Conservation (phyloP, 2,888 invertebrate genomes). For the Cephus sareptanus region DNA sequence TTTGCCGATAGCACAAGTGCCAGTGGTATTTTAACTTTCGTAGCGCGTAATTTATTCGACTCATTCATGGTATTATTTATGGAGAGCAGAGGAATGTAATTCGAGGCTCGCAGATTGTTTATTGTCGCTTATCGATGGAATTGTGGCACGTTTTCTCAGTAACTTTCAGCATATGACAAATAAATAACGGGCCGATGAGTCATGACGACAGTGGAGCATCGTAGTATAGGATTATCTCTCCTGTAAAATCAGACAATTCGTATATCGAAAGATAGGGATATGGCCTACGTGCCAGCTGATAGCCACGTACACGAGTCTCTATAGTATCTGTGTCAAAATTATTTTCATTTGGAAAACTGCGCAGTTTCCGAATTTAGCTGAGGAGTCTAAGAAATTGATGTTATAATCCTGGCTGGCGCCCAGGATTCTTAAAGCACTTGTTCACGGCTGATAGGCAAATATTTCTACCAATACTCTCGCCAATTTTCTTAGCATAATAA, state of each 20-base stretch:
- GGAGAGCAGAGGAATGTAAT: neutral
- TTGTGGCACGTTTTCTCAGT: neutral
- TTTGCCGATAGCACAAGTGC: neutral
- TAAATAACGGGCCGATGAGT: neutral
- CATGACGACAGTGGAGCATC: neutral
- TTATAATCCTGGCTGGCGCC: constrained; percentile 30
- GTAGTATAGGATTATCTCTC: neutral
- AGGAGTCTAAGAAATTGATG: constrained; percentile 9
- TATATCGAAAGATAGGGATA: neutral
- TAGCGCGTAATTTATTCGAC: neutral
- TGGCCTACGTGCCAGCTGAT: neutral
- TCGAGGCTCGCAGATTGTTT: neutral
- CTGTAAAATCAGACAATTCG: neutral
- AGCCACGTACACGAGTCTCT: neutral
- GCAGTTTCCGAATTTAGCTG: neutral
- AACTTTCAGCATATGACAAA: neutral
- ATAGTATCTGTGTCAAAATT: constrained; percentile 11
- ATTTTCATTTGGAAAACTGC: constrained; percentile 7
- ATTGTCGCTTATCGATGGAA: neutral
- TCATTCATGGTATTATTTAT: neutral
- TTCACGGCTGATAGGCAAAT: neutral
- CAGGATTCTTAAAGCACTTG: constrained; percentile 14
- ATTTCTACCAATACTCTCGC: neutral
- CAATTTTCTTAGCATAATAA: neutral
- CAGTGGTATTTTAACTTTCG: neutral